Percentiles rank a stretch among this genome's conserved stretches.
These are phyloP conservation scores for Penelope pileata DNA, from an alignment of 2,113 vertebrate genomes.

Conservation along the genomic window DNA sequence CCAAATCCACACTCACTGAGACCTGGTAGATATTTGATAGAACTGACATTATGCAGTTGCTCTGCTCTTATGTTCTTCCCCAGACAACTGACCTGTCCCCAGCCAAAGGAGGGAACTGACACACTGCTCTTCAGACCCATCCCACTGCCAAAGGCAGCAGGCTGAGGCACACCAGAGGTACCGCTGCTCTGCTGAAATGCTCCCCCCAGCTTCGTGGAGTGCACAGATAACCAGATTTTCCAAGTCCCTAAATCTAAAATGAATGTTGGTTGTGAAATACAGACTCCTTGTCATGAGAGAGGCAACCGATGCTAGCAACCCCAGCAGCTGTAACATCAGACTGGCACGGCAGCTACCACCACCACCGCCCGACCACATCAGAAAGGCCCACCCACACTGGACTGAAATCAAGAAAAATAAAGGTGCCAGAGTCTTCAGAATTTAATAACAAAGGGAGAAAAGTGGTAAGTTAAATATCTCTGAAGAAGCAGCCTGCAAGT, in stretches of 20 bases:
- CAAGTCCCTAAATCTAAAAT: neutral
- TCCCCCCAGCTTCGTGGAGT: neutral
- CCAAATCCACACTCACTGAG: neutral
- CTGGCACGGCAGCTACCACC: fast-evolving
- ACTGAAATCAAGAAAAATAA: neutral
- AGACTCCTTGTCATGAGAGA: neutral
- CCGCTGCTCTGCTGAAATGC: neutral
- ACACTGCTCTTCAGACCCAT: fast-evolving
- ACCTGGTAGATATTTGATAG: neutral
- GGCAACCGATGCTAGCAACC: neutral
- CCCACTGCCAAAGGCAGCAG: neutral
- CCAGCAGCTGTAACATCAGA: neutral
- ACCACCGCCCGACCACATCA: too few relatives aligned
- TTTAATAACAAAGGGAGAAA: neutral
- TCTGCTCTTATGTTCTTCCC: neutral
- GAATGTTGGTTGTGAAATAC: neutral
- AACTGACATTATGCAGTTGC: neutral
- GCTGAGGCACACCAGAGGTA: neutral
- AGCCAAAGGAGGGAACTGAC: neutral
- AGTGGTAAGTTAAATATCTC: neutral
- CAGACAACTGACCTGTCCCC: neutral
- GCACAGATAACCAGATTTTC: neutral
- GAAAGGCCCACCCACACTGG: neutral
- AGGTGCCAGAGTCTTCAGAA: neutral
- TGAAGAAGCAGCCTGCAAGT: neutral